Base-by-base conservation (phyloP, 92 coral and sea anemone genomes). In the Porites cylindrica region DNA sequence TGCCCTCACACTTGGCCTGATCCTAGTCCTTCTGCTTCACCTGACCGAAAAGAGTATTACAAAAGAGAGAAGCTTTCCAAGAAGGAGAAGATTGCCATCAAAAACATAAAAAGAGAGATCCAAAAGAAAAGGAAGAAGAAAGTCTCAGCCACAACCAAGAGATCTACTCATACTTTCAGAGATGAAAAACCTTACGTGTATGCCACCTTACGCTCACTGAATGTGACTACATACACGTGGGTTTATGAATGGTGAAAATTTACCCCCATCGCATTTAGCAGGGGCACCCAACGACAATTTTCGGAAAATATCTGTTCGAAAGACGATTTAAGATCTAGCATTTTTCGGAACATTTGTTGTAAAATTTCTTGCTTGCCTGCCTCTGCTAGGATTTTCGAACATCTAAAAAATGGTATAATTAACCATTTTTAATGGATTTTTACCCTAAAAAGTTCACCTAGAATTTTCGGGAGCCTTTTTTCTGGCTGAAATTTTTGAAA, bases 1-100 rank as follows among this genome's bases (percentile, higher is more conserved):
- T 80, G 85, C n/a, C 85, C 85, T 16, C 20, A 80, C 63, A 50
- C 60, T 16, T 80, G 76, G 76, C 85, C 85, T 14, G 74, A 62
- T 24, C 53, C 61, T 17, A 32, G 53, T 16, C 74, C 85, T 38
- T 56, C 7, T 56, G 61, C 61, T 56, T 56, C 61, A 10, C 13
- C 61, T 8, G 61, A 56, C 61, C 11, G 61, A 56, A 56, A 63
- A 8, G 51, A 63, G 50, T 17, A 53, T 8, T 56, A 21, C 81
- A 77, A 56, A 10, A 43, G n/a, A 58, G 69, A n/a, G 21, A 67
- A 8, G 11, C 18, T 23, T 11, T 16, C 8, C 11, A 20, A 10
- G 19, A 77, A 77, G 58, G 51, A 51, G 3, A 26, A 56, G 58
- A 32, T 52, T 20, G 9, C 16, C 3, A 19, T 7, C 20, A 77